A percentile compares a stretch with the other conserved stretches of the same genome.
phyloP scores from a whole-genome alignment of 2,797 vertebrate genomes.

The Semaprochilodus insignis region DNA sequence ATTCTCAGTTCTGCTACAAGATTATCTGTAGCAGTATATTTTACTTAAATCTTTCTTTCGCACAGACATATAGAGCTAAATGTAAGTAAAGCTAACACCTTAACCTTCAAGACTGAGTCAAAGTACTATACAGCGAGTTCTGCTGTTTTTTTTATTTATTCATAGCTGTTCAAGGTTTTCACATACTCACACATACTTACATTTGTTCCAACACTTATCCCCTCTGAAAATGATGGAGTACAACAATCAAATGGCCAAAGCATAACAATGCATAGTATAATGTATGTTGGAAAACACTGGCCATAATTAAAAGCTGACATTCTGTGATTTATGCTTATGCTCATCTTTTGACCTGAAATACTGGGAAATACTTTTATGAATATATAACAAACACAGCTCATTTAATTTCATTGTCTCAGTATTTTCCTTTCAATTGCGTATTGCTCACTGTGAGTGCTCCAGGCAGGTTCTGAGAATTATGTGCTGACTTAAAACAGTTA shows the following conservation, averaged over 20 bases:
- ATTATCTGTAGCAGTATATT: neutral
- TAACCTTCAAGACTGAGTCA: neutral
- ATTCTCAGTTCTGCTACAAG: neutral
- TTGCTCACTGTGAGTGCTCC: conserved; percentile 3
- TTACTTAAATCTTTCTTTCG: neutral
- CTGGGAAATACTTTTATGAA: too few relatives aligned
- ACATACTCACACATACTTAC: too few relatives aligned
- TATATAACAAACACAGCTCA: too few relatives aligned
- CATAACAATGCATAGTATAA: too few relatives aligned
- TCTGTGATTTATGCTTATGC: too few relatives aligned
- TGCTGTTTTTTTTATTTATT: neutral
- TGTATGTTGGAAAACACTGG: too few relatives aligned
- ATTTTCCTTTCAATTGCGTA: neutral
- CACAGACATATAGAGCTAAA: neutral
- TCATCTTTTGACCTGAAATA: too few relatives aligned
- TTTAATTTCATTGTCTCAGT: too few relatives aligned
- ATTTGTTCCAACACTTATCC: too few relatives aligned
- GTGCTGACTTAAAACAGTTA: neutral
- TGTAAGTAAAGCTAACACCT: neutral
- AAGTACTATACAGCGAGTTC: neutral
- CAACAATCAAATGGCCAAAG: too few relatives aligned
- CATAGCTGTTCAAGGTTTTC: neutral
- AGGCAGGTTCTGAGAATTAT: neutral
- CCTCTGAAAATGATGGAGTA: too few relatives aligned
- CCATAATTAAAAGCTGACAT: too few relatives aligned